These are phyloP conservation scores for Apoda limacodes DNA, from an alignment of 2,888 invertebrate genomes.

Conservation along the genomic window DNA sequence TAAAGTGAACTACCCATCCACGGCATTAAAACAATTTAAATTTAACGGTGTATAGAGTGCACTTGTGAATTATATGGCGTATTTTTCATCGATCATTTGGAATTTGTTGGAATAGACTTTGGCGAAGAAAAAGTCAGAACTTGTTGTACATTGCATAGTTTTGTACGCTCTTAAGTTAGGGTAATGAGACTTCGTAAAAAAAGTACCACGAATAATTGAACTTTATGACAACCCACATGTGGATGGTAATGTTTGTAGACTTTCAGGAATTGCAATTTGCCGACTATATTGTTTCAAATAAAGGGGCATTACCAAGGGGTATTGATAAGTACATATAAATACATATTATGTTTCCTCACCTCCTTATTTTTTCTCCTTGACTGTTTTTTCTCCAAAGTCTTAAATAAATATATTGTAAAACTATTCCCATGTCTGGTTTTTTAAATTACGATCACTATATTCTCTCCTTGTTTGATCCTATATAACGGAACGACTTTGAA, in stretches of 20 bases:
- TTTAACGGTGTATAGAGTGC: too few relatives aligned
- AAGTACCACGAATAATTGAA: slow-evolving; percentile 15
- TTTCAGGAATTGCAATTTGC: slow-evolving; percentile 12
- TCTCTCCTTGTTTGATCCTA: slow-evolving; percentile 17
- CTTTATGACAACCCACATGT: slow-evolving; percentile 15
- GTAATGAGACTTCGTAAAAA: too few relatives aligned
- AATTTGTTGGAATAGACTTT: too few relatives aligned
- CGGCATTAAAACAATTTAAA: too few relatives aligned
- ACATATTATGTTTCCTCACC: slow-evolving; percentile 14
- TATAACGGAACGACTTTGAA: slow-evolving; percentile 14
- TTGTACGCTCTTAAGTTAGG: too few relatives aligned
- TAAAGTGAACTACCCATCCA: too few relatives aligned
- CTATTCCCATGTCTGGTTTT: slow-evolving; percentile 16
- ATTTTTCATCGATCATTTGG: slow-evolving; percentile 17
- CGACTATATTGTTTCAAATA: slow-evolving; percentile 15
- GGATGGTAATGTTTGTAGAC: slow-evolving; percentile 8
- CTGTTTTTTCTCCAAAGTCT: slow-evolving; percentile 14
- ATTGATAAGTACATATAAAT: slow-evolving; percentile 17
- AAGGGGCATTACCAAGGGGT: slow-evolving; percentile 15
- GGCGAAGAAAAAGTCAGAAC: slow-evolving; percentile 15
- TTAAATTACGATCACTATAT: slow-evolving; percentile 15
- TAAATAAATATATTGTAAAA: slow-evolving; percentile 15
- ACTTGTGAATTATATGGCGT: too few relatives aligned
- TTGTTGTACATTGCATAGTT: too few relatives aligned
- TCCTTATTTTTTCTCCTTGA: slow-evolving; percentile 17